phyloP scores from a whole-genome alignment of 2,797 vertebrate genomes.

The Sebastes elongatus region DNA sequence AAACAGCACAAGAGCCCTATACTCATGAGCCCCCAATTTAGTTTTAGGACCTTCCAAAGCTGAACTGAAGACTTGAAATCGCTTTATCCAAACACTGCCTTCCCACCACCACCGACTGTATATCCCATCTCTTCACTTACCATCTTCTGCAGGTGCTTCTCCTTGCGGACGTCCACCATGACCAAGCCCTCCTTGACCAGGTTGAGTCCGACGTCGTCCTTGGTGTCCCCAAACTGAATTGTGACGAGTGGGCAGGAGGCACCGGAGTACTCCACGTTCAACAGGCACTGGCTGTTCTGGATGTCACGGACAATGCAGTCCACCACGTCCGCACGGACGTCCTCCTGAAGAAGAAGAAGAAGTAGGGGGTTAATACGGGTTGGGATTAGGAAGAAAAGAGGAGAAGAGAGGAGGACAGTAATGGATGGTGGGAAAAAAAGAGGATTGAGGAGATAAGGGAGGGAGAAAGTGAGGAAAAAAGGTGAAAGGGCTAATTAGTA shows the following conservation, averaged over 20 bases:
- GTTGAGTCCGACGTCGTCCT: conserved; percentile 94
- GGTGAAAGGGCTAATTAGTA: conserved; percentile 32
- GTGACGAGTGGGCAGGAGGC: conserved; percentile 88
- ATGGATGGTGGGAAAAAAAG: neutral
- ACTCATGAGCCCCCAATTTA: neutral
- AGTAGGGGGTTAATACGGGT: neutral
- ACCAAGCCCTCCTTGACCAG: conserved; percentile 95
- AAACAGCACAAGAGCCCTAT: neutral
- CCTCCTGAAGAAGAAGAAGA: conserved; percentile 81
- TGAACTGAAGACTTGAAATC: neutral
- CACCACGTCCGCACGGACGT: conserved; percentile 91
- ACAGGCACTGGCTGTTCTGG: conserved; percentile 95
- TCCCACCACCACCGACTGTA: neutral
- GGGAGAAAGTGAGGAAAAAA: neutral
- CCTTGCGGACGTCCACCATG: conserved; percentile 96
- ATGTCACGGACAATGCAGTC: conserved; percentile 95
- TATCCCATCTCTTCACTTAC: conserved; percentile 67
- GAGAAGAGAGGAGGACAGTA: neutral
- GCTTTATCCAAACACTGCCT: neutral
- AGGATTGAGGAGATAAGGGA: neutral
- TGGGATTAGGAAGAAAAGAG: neutral
- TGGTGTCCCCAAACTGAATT: conserved; percentile 92
- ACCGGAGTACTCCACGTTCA: conserved; percentile 92
- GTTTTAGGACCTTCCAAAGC: neutral
- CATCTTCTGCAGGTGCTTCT: conserved; percentile 95